Evolutionary conservation across 1,140 invertebrate genomes (phyloP), one percentile per base, ranked within the genome.

Genomic region (Anthonomus grandis): DNA sequence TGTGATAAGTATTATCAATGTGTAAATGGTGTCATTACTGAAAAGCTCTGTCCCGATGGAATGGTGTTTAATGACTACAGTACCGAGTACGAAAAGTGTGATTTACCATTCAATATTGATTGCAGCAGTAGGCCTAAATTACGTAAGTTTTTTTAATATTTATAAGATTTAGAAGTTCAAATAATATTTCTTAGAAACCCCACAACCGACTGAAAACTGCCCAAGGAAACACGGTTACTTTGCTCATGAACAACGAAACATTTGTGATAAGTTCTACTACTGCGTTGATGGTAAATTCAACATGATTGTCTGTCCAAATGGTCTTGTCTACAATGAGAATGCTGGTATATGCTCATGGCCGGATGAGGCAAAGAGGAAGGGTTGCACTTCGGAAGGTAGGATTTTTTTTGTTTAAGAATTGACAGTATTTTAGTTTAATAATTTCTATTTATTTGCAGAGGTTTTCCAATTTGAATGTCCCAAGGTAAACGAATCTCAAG

Each of bases 1-100:
- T 95, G 92, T 67, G 92, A 95, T 76, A 91, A 92, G 71, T 95
- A 93, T 69, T 91, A 93, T 72, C 85, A 86, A 49, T 95, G 92
- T 75, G 77, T 85, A 66, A 79, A 85, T 61, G 82, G 86, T 13
- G 78, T 80, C 55, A 80, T 86, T 34, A 86, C 80, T 1, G 87
- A 89, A 62, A 88, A 89, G 67, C 75, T 93, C 0, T 94, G 91
- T 64, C 86, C 90, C 0, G 91, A 94, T 69, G 92, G 92, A n/a
- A 85, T 93, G 74, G 91, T 94, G 10, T 95, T 94, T 76, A 91
- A 94, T 63, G 90, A 93, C 70, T 91, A 85, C 74, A 86, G 83
- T 56, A 78, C 85, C 1, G 78, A 84, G 51, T 84, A 90, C 52
- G 91, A 92, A 72, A 92, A 93, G 67, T 94, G 91, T 67, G 91